Evolutionary conservation across 2,797 vertebrate species (phyloP).

Genomic region (Pelochelys cantorii): DNA sequence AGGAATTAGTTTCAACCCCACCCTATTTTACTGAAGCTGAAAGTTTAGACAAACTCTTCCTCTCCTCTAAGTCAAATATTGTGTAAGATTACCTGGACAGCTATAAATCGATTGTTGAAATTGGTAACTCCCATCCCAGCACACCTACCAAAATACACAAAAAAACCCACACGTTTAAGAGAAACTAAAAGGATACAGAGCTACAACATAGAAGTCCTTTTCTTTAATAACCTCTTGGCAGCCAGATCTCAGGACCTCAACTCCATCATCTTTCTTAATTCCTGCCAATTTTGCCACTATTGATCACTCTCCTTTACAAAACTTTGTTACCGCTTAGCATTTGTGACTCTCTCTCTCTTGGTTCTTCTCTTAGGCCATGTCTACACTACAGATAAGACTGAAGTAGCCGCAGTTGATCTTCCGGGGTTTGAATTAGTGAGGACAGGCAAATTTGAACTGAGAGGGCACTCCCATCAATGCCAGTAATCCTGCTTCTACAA

Average conservation of each 20-base stretch:
- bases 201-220: not conserved
- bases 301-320: not conserved
- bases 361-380: not conserved
- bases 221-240: not conserved
- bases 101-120: not conserved
- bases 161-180: not conserved
- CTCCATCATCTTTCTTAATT: not conserved
- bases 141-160: not conserved
- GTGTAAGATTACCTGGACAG: not conserved
- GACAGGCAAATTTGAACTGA: no score
- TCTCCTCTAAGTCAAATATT: not conserved
- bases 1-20: not conserved
- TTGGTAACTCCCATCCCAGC: not conserved
- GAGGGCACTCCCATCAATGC: no score
- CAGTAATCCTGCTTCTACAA: no score
- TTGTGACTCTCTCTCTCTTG: not conserved
- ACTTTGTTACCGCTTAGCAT: not conserved
- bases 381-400: no score
- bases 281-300: not conserved
- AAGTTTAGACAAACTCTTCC: not conserved
- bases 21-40: not conserved
- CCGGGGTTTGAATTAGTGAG: no score
- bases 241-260: not conserved
- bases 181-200: not conserved
- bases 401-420: no score